A percentile compares a stretch with the other conserved stretches of the same genome.
Conservation (phyloP, 2,888 invertebrate species). For the Cephus pulcher region DNA sequence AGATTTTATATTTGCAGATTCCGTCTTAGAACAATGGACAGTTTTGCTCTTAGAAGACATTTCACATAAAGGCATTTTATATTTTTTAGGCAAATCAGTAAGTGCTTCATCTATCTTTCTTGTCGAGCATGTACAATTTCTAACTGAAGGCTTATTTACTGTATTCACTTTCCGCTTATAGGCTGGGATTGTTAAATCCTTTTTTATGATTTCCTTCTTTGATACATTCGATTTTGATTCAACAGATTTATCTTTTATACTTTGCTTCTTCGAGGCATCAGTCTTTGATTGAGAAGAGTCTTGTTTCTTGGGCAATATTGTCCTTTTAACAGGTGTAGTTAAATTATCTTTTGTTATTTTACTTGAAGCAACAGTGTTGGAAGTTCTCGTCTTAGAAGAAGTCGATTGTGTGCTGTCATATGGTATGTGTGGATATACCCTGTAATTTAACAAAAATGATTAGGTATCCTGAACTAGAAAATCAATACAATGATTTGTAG, state of each 20-base stretch:
- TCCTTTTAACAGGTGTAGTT: neutral
- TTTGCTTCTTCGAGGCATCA: neutral
- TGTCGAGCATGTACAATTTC: neutral
- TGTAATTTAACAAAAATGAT: neutral
- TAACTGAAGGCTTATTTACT: neutral
- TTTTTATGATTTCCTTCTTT: neutral
- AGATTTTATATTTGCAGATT: neutral
- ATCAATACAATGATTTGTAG: neutral
- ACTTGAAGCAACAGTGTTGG: neutral
- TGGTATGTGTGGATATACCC: neutral
- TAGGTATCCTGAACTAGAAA: neutral
- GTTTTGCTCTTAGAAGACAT: neutral
- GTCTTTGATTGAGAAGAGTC: neutral
- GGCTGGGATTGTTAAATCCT: neutral
- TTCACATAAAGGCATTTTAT: neutral
- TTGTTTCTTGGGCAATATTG: neutral
- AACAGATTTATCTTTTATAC: too few relatives aligned
- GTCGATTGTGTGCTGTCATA: neutral
- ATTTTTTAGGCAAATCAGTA: neutral
- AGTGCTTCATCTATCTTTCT: neutral
- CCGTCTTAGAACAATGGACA: neutral
- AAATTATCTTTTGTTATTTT: neutral
- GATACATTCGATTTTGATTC: too few relatives aligned
- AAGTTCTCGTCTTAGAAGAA: neutral
- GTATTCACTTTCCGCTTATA: neutral